phyloP scores from a whole-genome alignment of 2,797 vertebrate genomes.

The Leuciscus waleckii region DNA sequence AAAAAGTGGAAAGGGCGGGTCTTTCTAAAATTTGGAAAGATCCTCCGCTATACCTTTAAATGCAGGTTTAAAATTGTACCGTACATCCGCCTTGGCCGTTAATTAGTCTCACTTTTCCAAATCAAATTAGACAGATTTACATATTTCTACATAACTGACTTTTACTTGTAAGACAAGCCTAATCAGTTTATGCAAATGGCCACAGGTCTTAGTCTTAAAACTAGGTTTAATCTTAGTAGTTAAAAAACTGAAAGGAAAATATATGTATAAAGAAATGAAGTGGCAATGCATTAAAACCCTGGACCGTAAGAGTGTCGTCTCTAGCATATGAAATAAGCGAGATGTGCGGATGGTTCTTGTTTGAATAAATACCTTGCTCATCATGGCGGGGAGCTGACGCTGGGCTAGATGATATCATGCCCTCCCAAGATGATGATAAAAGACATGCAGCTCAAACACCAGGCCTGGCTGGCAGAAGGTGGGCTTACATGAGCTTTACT shows the following conservation, averaged over 20 bases:
- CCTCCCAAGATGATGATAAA: slow-evolving; percentile 75
- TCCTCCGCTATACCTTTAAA: too few relatives aligned
- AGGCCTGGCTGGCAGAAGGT: slow-evolving; percentile 64
- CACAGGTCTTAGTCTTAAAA: background rate
- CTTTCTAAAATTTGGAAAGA: too few relatives aligned
- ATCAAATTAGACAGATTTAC: background rate
- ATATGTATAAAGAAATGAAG: background rate
- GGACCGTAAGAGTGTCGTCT: background rate
- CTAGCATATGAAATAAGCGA: background rate
- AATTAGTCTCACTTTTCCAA: background rate
- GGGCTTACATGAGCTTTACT: slow-evolving; percentile 73
- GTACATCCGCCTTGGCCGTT: too few relatives aligned
- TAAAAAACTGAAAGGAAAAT: background rate
- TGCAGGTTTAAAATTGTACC: too few relatives aligned
- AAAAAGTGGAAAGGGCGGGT: too few relatives aligned
- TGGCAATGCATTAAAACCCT: background rate
- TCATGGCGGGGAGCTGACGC: slow-evolving; percentile 61
- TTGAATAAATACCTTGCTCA: slow-evolving; percentile 20
- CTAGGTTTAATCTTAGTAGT: background rate
- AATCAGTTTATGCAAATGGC: background rate
- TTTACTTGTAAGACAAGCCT: background rate
- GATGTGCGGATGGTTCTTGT: slow-evolving; percentile 36
- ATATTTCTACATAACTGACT: background rate
- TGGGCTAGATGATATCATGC: slow-evolving; percentile 69
- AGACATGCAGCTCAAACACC: slow-evolving; percentile 55